Conservation (phyloP, 2,888 invertebrate species). For the Eristalis tenax region DNA sequence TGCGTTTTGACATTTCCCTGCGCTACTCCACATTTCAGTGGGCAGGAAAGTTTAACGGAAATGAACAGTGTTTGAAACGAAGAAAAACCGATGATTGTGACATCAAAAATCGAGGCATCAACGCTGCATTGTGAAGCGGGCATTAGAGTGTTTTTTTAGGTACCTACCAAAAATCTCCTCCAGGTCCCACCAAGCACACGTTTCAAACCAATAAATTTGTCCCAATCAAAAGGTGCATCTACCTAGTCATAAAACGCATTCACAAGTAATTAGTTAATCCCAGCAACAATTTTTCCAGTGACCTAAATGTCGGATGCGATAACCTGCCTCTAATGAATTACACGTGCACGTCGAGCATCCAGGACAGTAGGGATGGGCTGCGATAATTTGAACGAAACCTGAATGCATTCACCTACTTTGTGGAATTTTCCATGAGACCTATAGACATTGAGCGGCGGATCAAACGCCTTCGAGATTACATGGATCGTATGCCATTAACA, state of each 20-base stretch:
- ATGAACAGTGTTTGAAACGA: no score
- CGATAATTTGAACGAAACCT: not conserved
- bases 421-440: not conserved
- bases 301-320: not conserved
- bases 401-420: not conserved
- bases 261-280: not conserved
- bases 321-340: not conserved
- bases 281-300: not conserved
- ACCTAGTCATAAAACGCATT: not conserved
- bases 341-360: not conserved
- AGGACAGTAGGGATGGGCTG: not conserved
- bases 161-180: not conserved
- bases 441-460: not conserved
- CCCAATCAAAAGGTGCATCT: not conserved
- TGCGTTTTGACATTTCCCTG: no score
- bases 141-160: not conserved
- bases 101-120: no score
- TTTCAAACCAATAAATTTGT: not conserved
- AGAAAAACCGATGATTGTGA: no score
- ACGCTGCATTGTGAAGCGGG: no score
- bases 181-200: not conserved
- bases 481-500: not conserved
- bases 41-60: no score
- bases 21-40: no score
- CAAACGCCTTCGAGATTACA: not conserved